phyloP scores from a whole-genome alignment of 2,888 invertebrate genomes.

The Agriotes lineatus region DNA sequence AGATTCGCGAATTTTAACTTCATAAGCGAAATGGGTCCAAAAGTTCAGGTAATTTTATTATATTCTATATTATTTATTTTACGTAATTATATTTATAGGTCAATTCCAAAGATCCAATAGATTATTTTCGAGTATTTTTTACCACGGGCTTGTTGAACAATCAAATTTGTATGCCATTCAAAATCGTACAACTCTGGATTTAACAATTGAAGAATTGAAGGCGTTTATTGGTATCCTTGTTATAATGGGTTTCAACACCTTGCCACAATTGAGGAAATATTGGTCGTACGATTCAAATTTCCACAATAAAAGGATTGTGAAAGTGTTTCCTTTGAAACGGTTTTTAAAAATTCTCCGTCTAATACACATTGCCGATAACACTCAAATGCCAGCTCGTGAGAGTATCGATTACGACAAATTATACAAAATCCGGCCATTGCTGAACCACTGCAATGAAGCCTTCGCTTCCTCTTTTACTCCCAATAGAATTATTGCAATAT shows the following conservation, averaged over 20 bases:
- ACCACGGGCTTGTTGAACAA: neutral
- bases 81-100: constrained; percentile 5
- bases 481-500: constrained; percentile 29
- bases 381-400: too few species aligned
- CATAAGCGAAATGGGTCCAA: neutral
- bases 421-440: constrained; percentile 47
- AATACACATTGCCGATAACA: constrained; percentile 44
- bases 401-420: constrained; percentile 45
- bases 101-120: constrained; percentile 5
- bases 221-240: constrained; percentile 2
- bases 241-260: neutral
- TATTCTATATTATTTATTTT: neutral
- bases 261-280: neutral
- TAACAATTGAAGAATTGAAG: constrained; percentile 3
- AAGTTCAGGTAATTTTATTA: constrained; percentile 1
- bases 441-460: constrained; percentile 32
- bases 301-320: neutral
- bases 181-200: neutral
- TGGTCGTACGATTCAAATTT: constrained; percentile 12
- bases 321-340: neutral
- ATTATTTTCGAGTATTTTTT: constrained; percentile 11
- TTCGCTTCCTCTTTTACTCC: constrained; percentile 34
- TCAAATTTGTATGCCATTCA: constrained; percentile 17
- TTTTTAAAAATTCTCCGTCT: constrained; percentile 47
- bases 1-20: constrained; percentile 4